Evolutionary conservation across 2,888 invertebrate genomes (phyloP).

Genomic region (Phalera bucephala): DNA sequence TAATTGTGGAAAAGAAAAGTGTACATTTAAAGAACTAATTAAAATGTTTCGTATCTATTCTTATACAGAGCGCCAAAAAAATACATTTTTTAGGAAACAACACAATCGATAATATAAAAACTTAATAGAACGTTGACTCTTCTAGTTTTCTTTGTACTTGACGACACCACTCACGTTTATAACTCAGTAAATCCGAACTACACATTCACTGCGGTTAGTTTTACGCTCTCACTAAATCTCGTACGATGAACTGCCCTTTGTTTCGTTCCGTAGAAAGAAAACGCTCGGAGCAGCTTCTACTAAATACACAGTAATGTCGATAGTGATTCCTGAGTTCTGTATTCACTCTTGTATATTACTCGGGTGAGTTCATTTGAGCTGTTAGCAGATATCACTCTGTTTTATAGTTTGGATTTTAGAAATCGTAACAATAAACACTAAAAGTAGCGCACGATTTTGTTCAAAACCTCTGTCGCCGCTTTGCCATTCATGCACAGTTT

Average conservation of each 20-base stretch:
- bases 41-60: too few relatives aligned
- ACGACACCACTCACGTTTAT: constrained; percentile 33
- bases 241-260: constrained; percentile 39
- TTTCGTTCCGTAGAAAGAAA: constrained; percentile 36
- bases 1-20: constrained; percentile 4
- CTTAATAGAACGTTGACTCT: constrained; percentile 12
- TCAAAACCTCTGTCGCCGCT: too few relatives aligned
- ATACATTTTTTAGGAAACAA: too few relatives aligned
- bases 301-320: constrained; percentile 31
- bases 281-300: constrained; percentile 12
- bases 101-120: too few relatives aligned
- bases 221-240: constrained; percentile 43
- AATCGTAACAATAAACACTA: too few relatives aligned
- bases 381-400: constrained; percentile 70
- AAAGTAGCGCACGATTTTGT: too few relatives aligned
- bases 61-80: too few relatives aligned
- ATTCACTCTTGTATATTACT: constrained; percentile 39
- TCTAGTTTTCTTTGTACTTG: constrained; percentile 20
- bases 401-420: too few relatives aligned
- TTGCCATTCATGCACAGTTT: too few relatives aligned
- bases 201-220: constrained; percentile 34
- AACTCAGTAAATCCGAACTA: constrained; percentile 37
- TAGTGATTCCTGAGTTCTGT: constrained; percentile 39
- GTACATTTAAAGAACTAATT: neutral
- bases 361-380: constrained; percentile 64